Evolutionary conservation across 2,888 invertebrate genomes (phyloP), one percentile per base, ranked within the genome.

Genomic region (Epinotia nisella): DNA sequence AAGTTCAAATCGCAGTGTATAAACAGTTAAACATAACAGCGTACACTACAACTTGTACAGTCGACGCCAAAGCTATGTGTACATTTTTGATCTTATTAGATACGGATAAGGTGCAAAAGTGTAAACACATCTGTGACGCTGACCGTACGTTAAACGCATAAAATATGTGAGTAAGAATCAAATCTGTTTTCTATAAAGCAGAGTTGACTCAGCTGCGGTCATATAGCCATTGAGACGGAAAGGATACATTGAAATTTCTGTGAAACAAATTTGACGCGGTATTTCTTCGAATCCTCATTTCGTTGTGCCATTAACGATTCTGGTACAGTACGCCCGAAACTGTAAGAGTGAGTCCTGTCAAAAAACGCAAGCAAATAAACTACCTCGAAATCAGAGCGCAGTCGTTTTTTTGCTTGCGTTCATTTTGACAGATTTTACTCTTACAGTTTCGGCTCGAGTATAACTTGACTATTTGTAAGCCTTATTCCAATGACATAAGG

Each of bases 1-100:
- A 71, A 45, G 45, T 61, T 56, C 61, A 71, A 71, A 55, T 67
- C 17, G 55, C 55, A 64, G 39, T 1, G 58, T 62, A 51, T 21
- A 21, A 49, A 51, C 10, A 35, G 21, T 21, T 13, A 2, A n/a
- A n/a, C 17, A 35, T 1, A 29, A 24, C n/a, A 7, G 35, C 19
- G 7, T 15, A 53, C 24, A 15, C 51, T 10, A 51, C 49, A 35
- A 51, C 70, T 35, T 35, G 35, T 35, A 35, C 35, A 35, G 35
- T 9, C 35, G 9, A 1, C 9, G 9, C 9, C 35, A 35, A 35
- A 35, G 9, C 35, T 35, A 35, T 9, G 9, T 35, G 9, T 35
- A 35, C 35, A 35, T 35, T 35, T 35, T 35, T 35, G 35, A 9
- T 9, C 35, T 35, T 9, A 35, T 35, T 35, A 9, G 35, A 29